A percentile compares a stretch with the other conserved stretches of the same genome.
phyloP scores from a whole-genome alignment of 1,140 invertebrate genomes.

The Eupeodes corollae region DNA sequence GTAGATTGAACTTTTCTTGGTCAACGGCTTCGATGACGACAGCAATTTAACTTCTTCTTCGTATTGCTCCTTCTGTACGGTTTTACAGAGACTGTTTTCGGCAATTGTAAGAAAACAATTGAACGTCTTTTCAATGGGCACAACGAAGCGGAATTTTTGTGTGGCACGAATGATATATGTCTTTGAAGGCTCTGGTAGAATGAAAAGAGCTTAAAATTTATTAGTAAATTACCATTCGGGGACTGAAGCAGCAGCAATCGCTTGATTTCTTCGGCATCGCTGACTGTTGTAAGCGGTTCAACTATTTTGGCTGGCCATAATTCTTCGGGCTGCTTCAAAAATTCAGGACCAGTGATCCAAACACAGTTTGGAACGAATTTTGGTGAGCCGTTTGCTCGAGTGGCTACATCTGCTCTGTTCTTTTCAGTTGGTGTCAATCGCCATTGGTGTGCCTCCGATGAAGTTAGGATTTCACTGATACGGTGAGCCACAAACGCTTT shows the following conservation, averaged over 20 bases:
- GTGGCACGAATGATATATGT: not conserved
- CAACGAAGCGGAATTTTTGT: not conserved
- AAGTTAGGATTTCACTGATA: slow-evolving; percentile 28
- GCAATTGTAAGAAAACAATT: too few relatives aligned
- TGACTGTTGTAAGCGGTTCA: too few relatives aligned
- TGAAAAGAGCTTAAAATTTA: not conserved
- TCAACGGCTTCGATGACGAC: too few relatives aligned
- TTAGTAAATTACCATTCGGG: not conserved
- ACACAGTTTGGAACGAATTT: not conserved
- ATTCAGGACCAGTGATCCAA: slow-evolving; percentile 14
- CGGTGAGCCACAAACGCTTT: slow-evolving; percentile 36
- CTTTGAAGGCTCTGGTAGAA: not conserved
- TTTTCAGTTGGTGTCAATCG: slow-evolving; percentile 14
- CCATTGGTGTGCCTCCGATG: slow-evolving; percentile 12
- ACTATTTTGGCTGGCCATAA: slow-evolving; percentile 4
- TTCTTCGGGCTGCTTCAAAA: slow-evolving; percentile 3
- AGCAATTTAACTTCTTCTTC: too few relatives aligned
- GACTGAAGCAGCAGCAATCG: not conserved
- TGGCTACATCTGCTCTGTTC: slow-evolving; percentile 22
- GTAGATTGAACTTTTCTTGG: too few relatives aligned
- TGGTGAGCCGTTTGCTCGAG: not conserved
- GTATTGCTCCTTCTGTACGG: too few relatives aligned
- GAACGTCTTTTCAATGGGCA: too few relatives aligned
- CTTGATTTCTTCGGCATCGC: not conserved
- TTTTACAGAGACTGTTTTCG: too few relatives aligned